Base-by-base conservation (phyloP, 2,113 vertebrate species). In the Scomber japonicus region DNA sequence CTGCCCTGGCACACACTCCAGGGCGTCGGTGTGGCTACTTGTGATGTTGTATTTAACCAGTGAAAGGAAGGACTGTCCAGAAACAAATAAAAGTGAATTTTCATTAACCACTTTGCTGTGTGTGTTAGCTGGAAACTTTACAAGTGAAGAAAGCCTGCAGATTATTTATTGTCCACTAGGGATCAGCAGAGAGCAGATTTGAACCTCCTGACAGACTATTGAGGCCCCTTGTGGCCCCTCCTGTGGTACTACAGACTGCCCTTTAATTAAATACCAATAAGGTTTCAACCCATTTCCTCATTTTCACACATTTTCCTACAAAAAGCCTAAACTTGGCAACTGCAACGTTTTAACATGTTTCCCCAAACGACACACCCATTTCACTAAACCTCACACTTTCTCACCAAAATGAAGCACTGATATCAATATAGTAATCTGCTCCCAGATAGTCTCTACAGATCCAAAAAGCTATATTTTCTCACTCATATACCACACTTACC, bases 61-160 rank as follows among this genome's bases (percentile, higher is more conserved):
- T 84, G 63, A 84, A 77, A 64, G 76, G n/a, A 66, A 65, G 59
- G 65, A 81, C 48, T 81, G 85, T 89, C 73, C 57, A 75, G 67
- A 87, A 86, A 86, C 56, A 59, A 91, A 92, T 91, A 87, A 92
- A 93, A 84, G 11, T n/a, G 1, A 55, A 44, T 79, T 83, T 90
- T 89, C 71, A 79, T 91, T 65, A 90, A 82, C 59, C 24, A 40
- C 57, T 63, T 67, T 2, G 2, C 19, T 69, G 65, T 64, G 54
- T 63, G 27, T 63, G 27, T 1, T 2, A 45, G 40, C 11, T 54
- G 53, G 16, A 35, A 75, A 50, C 5, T 51, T 68, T 65, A 31
- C 16, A 13, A 46, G n/a, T 35, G 49, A 60, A n/a, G 21, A 40
- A 7, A 40, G 8, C 9, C 12, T 17, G 0, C 8, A n/a, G 54